Percentiles rank a stretch among this genome's conserved stretches.
phyloP scores from a whole-genome alignment of 1,140 invertebrate genomes.

The Gerris buenoi region DNA sequence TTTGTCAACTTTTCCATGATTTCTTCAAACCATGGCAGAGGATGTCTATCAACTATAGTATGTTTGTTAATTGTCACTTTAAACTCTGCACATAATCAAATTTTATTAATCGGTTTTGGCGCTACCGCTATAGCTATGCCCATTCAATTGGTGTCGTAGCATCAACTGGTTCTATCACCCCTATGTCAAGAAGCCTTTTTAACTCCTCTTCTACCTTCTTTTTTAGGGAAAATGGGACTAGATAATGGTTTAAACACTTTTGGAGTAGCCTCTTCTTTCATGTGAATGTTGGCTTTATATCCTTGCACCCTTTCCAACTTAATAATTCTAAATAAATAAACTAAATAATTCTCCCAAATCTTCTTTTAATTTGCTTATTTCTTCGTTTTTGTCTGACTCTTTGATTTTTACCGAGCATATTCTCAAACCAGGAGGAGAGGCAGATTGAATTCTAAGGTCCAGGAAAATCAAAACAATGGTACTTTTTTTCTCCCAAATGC shows the following conservation, averaged over 20 bases:
- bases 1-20: conserved; percentile 1
- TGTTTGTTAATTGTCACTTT: conserved; percentile 21
- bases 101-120: conserved; percentile 10
- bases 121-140: neutral
- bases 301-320: neutral
- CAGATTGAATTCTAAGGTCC: neutral
- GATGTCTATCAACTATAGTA: conserved; percentile 4
- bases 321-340: neutral
- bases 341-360: neutral
- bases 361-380: neutral
- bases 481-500: neutral
- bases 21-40: conserved; percentile 17
- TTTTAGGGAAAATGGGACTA: neutral
- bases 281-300: neutral
- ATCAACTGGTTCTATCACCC: conserved; percentile 16
- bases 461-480: neutral
- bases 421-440: neutral
- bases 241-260: conserved; percentile 2
- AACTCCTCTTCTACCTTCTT: conserved; percentile 5
- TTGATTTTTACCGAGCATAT: neutral
- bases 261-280: neutral
- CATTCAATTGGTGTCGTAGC: conserved; percentile 8
- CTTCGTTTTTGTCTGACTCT: neutral
- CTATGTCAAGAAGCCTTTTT: conserved; percentile 7
- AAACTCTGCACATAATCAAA: conserved; percentile 10